Conservation (phyloP, 1,140 invertebrate species). For the Arctopsyche grandis region DNA sequence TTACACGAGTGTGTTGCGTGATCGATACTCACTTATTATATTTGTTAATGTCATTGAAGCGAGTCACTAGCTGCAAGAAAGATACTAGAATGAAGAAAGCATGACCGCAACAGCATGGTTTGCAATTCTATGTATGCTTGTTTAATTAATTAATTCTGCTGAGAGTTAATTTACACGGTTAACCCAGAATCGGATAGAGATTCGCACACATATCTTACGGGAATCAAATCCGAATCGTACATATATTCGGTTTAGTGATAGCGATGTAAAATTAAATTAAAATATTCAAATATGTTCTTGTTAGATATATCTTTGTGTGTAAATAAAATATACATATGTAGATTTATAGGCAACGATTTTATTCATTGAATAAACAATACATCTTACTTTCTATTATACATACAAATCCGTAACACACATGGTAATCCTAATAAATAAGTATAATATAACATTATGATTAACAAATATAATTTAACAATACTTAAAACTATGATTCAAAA, state of each 20-base stretch:
- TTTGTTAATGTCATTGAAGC: slow-evolving; percentile 22
- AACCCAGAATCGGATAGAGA: slow-evolving; percentile 10
- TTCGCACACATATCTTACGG: not conserved
- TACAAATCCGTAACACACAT: slow-evolving; percentile 1
- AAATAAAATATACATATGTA: too few relatives aligned
- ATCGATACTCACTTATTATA: not conserved
- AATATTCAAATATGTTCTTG: too few relatives aligned
- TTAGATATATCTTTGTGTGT: too few relatives aligned
- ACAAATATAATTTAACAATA: not conserved
- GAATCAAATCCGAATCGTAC: not conserved
- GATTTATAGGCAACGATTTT: slow-evolving; percentile 10
- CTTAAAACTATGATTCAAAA: not conserved
- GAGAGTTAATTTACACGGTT: slow-evolving; percentile 24
- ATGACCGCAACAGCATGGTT: slow-evolving; percentile 17
- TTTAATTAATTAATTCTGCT: slow-evolving; percentile 27
- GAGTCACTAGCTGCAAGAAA: not conserved
- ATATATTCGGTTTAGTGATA: not conserved
- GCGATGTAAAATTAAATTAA: too few relatives aligned
- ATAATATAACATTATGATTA: not conserved
- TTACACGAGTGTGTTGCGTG: not conserved
- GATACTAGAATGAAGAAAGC: slow-evolving; percentile 32
- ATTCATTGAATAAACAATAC: not conserved
- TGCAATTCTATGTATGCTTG: not conserved
- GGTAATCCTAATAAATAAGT: slow-evolving; percentile 12
- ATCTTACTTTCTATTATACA: not conserved